Evolutionary conservation across 1,140 invertebrate genomes (phyloP).

Genomic region (Papilio machaon): DNA sequence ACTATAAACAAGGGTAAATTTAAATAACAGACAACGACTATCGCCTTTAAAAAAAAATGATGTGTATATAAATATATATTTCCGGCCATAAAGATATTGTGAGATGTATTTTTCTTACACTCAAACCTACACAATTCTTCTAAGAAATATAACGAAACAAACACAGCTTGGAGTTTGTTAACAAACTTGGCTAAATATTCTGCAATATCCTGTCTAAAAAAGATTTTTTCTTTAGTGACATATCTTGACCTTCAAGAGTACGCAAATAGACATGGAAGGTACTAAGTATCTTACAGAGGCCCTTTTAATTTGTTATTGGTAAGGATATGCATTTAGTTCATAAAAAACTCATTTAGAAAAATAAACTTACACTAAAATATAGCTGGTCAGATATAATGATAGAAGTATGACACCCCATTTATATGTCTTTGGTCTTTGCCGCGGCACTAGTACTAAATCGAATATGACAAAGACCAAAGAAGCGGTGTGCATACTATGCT

Average conservation of each 20-base stretch:
- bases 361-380: conserved; percentile 59
- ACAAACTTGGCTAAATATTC: neutral
- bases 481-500: conserved; percentile 69
- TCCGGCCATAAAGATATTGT: neutral
- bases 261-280: neutral
- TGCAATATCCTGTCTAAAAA: conserved; percentile 21
- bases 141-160: conserved; percentile 17
- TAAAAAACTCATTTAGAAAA: neutral
- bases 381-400: conserved; percentile 50
- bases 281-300: no score
- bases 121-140: neutral
- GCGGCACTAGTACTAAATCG: conserved; percentile 58
- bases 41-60: neutral
- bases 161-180: neutral
- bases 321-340: neutral
- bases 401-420: conserved; percentile 49
- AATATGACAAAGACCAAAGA: conserved; percentile 57
- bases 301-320: neutral
- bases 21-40: neutral
- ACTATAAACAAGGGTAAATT: no score
- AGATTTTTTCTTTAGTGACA: neutral
- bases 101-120: conserved; percentile 8
- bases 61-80: neutral
- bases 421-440: conserved; percentile 56
- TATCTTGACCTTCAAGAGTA: neutral